A percentile compares a stretch with the other conserved stretches of the same genome.
phyloP scores from a whole-genome alignment of 1,140 invertebrate genomes.

The Gerris buenoi region DNA sequence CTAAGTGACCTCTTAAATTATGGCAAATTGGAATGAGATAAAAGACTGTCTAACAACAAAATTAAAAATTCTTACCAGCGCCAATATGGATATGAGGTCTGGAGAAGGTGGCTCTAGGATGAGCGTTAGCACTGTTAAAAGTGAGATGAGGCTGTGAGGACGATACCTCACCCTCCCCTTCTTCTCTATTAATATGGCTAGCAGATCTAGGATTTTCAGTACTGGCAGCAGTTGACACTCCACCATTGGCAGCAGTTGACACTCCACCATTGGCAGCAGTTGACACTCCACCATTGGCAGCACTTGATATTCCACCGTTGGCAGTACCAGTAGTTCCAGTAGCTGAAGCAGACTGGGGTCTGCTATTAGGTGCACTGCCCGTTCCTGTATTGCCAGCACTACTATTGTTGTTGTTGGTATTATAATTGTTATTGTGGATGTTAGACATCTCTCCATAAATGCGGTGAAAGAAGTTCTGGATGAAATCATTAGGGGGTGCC shows the following conservation, averaged over 20 bases:
- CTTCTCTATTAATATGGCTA: background rate
- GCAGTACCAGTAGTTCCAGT: background rate
- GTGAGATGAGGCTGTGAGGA: no score
- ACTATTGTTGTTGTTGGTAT: background rate
- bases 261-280: background rate
- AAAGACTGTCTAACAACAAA: background rate
- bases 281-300: no score
- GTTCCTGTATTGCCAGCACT: background rate
- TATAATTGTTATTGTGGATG: background rate
- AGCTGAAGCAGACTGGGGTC: background rate
- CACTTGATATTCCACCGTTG: background rate
- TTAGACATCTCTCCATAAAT: background rate
- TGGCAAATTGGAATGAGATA: no score
- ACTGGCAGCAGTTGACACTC: no score
- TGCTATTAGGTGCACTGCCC: background rate
- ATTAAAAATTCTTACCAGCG: constrained; percentile 17
- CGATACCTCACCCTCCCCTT: no score
- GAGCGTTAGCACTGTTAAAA: background rate
- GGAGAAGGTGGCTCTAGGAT: constrained; percentile 44
- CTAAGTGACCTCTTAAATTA: no score
- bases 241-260: constrained; percentile 32
- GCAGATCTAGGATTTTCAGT: constrained; percentile 19
- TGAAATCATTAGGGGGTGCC: constrained; percentile 33
- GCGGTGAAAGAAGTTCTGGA: constrained; percentile 34
- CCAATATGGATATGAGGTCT: constrained; percentile 44